Evolutionary conservation across 2,113 vertebrate genomes (phyloP), one percentile per base, ranked within the genome.

Genomic region (Odocoileus virginianus): DNA sequence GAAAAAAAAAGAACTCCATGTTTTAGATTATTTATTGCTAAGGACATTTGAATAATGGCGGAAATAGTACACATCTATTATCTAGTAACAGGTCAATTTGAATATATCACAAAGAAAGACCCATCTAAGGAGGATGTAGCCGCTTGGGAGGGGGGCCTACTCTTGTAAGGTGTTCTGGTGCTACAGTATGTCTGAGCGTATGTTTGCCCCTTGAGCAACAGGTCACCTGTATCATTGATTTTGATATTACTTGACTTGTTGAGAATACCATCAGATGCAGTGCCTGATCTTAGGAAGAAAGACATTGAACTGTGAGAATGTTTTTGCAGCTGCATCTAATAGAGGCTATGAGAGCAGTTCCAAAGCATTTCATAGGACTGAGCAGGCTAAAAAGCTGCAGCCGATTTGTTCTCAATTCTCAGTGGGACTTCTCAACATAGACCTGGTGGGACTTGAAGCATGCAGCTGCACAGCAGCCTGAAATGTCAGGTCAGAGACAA

Each of bases 241-340:
- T 89, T 94, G 88, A 89, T 87, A 96, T 58, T 71, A 74, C 89
- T 98, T 84, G 36, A 57, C 79, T 97, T 88, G 45, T 93, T 96
- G 86, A 55, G 86, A 97, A 36, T 33, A 94, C 50, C 81, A 93
- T 7, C 50, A 94, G 57, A 94, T 96, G 74, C 86, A 88, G n/a
- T 95, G 28, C 61, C 85, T 92, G 96, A 91, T 58, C 52, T 95
- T 95, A 96, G 52, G 86, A 1, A 2, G 15, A 96, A 98, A 98
- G 93, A 89, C 97, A 54, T 5, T 92, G 50, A 98, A 94, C 45
- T 43, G 52, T 95, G 94, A 94, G 96, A 98, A 61, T 95, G 43
- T 13, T 11, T 58, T 95, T 85, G 85, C 43, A 96, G 91, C 58
- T 93, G 57, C 55, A 93, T 94, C 92, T 83, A 93, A 93, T 60